These are phyloP conservation scores for Chamaetylas fuelleborni DNA, from an alignment of 2,113 vertebrate species.

Conservation along the genomic window DNA sequence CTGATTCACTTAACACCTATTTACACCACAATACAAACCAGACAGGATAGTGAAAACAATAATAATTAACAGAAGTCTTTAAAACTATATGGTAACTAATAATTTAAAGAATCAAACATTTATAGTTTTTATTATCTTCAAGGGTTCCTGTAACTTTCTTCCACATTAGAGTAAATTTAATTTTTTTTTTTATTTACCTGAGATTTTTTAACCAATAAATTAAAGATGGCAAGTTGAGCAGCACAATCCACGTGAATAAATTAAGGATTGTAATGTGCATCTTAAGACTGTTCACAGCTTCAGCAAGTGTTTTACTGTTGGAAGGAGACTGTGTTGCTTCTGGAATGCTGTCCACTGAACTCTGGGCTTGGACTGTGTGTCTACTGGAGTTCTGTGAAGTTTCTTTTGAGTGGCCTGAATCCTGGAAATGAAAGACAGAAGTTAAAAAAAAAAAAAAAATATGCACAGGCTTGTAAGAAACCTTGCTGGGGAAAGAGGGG, in stretches of 20 bases:
- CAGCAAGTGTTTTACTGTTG: conserved; percentile 44
- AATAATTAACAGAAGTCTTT: background rate
- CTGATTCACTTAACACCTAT: background rate
- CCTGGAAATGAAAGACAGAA: conserved; percentile 46
- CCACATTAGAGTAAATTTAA: background rate
- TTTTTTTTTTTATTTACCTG: conserved; percentile 73
- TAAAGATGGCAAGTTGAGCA: conserved; percentile 86
- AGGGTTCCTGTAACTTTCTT: background rate
- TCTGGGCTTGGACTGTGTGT: background rate
- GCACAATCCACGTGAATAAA: conserved; percentile 80
- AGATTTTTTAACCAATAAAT: conserved; percentile 92
- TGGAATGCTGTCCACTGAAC: background rate
- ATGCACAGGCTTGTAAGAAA: background rate
- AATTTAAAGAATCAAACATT: background rate
- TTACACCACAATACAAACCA: background rate
- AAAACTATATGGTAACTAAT: background rate
- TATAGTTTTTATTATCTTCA: background rate
- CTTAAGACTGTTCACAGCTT: conserved; percentile 80
- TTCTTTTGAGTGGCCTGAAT: conserved; percentile 42
- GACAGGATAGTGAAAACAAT: background rate
- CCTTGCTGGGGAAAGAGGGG: background rate
- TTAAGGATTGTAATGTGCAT: conserved; percentile 84
- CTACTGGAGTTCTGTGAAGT: conserved; percentile 33
- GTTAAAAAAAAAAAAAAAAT: background rate
- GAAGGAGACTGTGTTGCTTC: background rate